phyloP scores from a whole-genome alignment of 2,113 vertebrate genomes.

The Symphodus melops region DNA sequence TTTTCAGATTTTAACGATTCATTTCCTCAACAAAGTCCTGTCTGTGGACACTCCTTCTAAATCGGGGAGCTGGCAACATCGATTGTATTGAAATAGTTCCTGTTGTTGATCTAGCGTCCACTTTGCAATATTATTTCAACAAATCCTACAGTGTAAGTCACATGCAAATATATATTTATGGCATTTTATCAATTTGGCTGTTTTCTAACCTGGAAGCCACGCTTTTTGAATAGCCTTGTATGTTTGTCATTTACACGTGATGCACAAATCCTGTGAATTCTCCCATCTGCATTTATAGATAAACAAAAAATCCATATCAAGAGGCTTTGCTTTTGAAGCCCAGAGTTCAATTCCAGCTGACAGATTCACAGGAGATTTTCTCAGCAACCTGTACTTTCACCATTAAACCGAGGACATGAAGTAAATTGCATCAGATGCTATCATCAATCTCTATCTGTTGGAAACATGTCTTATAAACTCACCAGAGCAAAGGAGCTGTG shows the following conservation, averaged over 20 bases:
- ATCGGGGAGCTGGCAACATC: slow-evolving; percentile 24
- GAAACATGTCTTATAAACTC: slow-evolving; percentile 66
- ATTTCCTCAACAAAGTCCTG: slow-evolving; percentile 50
- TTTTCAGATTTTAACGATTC: slow-evolving; percentile 70
- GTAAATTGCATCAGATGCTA: slow-evolving; percentile 79
- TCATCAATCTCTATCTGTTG: slow-evolving; percentile 77
- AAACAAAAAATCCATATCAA: slow-evolving; percentile 62
- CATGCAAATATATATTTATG: not conserved
- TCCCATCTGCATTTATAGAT: slow-evolving; percentile 70
- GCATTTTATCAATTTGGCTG: no score
- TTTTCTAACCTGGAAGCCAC: slow-evolving; percentile 11
- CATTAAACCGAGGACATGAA: slow-evolving; percentile 62
- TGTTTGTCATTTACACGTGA: slow-evolving; percentile 27
- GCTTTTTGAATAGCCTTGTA: slow-evolving; percentile 34
- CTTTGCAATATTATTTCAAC: not conserved
- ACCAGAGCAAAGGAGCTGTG: slow-evolving; percentile 45
- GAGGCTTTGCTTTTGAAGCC: slow-evolving; percentile 49
- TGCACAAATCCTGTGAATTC: slow-evolving; percentile 18
- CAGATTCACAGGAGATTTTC: slow-evolving; percentile 69
- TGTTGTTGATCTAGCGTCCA: not conserved
- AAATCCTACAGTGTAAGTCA: not conserved
- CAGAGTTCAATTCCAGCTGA: slow-evolving; percentile 58
- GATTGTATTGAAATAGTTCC: slow-evolving; percentile 34
- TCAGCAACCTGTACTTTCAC: slow-evolving; percentile 60
- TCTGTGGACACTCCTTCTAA: slow-evolving; percentile 31